These are phyloP conservation scores for Dromas ardeola DNA, from an alignment of 2,113 vertebrate genomes.

Conservation along the genomic window DNA sequence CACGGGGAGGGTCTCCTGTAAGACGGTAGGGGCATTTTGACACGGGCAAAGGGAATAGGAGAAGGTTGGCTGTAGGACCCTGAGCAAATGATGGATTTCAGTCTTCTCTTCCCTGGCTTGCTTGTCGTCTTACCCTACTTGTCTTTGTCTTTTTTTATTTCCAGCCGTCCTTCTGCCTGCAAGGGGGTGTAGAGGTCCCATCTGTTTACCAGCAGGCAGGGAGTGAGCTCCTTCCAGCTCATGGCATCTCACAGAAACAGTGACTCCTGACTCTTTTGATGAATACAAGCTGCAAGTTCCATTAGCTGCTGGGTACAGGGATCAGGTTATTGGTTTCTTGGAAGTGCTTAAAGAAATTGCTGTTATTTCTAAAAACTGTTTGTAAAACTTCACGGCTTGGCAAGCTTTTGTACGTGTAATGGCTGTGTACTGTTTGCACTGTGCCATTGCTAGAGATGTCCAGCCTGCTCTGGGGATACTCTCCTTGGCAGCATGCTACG, in stretches of 20 bases:
- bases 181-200: not conserved
- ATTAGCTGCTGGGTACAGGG: not conserved
- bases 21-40: not conserved
- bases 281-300: not conserved
- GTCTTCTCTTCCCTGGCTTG: not conserved
- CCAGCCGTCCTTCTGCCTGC: not conserved
- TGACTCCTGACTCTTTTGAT: not conserved
- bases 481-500: not conserved
- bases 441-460: not conserved
- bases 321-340: not conserved
- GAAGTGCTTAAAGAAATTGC: not conserved
- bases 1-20: not conserved
- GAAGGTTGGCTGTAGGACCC: not conserved
- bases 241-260: not conserved
- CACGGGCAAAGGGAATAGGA: accelerated
- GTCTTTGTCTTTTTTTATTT: not conserved
- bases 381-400: accelerated
- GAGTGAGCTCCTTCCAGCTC: not conserved
- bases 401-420: accelerated
- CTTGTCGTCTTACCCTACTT: not conserved
- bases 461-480: no score
- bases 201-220: not conserved
- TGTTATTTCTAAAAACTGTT: not conserved
- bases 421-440: accelerated
- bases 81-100: not conserved